Evolutionary conservation across 2,888 invertebrate species (phyloP), one percentile per base, ranked within the genome.

Genomic region (Eupsilia transversa): DNA sequence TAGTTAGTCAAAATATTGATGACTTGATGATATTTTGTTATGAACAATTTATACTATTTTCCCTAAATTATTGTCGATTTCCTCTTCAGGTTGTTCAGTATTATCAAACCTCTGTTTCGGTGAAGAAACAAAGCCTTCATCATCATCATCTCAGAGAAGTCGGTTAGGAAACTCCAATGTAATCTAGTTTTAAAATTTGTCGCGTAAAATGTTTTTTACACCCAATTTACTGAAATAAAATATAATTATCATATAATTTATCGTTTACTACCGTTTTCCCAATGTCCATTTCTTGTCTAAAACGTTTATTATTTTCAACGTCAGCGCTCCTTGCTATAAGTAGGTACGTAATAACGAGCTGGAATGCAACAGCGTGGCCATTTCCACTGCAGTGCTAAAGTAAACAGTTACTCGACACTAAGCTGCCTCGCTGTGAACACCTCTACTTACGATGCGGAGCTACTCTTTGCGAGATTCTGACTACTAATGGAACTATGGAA

Each of bases 391-490:
- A 0, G 9, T 14, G 9, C 57, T 52, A 38, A 52, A 67, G 43
- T 77, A 77, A 67, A 77, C 59, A 72, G 72, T 79, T 64, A 77
- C 72, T 43, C 14, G 64, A 72, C 57, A 79, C 77, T 79, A 64
- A 79, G 79, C 77, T 35, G 63, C 17, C 10, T 33, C 52, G 27
- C 38, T 54, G 46, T 56, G 3, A 61, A 80, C 23, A 43, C 20
- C 46, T 69, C 33, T 68, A 43, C 68, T 67, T 63, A 30, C 35
- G 9, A 27, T 1, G 38, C n/a, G 27, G 4, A 27, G 33, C n/a
- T 33, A 46, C 35, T 66, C 43, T 54, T 9, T 9, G 14, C 41
- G 43, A 56, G 78, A 7, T 33, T 70, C 35, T 14, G 38, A 17
- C 59, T 67, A 38, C 41, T 70, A 77, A 82, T 70, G 65, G 60